These are phyloP conservation scores for Callorhinus ursinus DNA, from an alignment of 2,113 vertebrate genomes.

Conservation along the genomic window DNA sequence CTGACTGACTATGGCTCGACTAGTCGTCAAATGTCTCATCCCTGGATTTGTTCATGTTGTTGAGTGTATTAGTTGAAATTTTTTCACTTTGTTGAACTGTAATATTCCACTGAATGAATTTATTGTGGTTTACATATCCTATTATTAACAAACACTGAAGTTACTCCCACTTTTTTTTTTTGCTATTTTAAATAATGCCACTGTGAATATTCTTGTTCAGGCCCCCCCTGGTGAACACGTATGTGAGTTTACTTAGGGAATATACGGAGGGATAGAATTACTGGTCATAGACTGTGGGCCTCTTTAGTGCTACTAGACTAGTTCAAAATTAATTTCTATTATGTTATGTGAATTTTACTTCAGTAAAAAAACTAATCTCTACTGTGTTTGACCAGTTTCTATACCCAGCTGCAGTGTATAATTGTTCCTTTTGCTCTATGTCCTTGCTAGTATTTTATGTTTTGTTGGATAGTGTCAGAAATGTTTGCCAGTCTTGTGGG, in stretches of 20 bases:
- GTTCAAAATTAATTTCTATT: conserved; percentile 44
- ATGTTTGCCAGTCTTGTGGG: neutral
- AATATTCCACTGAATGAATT: neutral
- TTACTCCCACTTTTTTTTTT: neutral
- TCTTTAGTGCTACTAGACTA: neutral
- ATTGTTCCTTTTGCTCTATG: neutral
- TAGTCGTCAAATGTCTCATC: neutral
- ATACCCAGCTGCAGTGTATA: neutral
- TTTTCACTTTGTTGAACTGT: conserved; percentile 34
- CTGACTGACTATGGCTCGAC: neutral
- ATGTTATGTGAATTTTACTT: neutral
- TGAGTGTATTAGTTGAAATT: neutral
- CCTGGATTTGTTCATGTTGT: neutral
- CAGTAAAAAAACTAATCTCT: conserved; percentile 7
- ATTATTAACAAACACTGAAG: neutral
- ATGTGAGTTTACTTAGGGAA: neutral
- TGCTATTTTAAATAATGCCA: neutral
- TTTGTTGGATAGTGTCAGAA: conserved; percentile 25
- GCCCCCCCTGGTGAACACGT: neutral
- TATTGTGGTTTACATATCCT: neutral
- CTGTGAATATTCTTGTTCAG: conserved; percentile 34
- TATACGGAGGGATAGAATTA: neutral
- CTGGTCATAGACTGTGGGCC: neutral
- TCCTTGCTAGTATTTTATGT: neutral
- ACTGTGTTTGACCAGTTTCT: neutral